Evolutionary conservation across 1,140 invertebrate genomes (phyloP).

Genomic region (Caenorhabditis latens): DNA sequence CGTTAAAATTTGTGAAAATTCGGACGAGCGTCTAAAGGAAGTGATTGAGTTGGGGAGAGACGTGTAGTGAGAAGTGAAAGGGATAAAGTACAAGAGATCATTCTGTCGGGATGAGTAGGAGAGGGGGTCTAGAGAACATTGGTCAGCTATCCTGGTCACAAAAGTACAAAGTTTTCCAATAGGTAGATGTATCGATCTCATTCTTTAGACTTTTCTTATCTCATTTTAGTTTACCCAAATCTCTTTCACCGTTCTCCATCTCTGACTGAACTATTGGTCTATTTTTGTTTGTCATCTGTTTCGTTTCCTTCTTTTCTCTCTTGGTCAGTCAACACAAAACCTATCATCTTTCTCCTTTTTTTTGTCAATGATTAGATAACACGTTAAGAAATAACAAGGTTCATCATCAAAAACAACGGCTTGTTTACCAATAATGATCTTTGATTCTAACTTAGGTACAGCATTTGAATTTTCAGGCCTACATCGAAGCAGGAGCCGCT

Average conservation of each 20-base stretch:
- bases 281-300: conserved; percentile 5
- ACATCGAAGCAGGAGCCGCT: conserved; percentile 79
- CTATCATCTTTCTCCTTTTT: not conserved
- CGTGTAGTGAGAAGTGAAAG: not conserved
- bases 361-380: not conserved
- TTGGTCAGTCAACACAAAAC: conserved; percentile 6
- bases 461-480: conserved; percentile 70
- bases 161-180: too few relatives aligned
- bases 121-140: not conserved
- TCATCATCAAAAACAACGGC: not conserved
- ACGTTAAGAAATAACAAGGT: not conserved
- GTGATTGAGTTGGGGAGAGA: not conserved
- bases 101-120: too few relatives aligned
- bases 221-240: too few relatives aligned
- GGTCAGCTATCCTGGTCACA: not conserved
- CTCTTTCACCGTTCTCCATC: not conserved
- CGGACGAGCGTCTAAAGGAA: conserved; percentile 9
- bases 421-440: conserved; percentile 33
- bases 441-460: not conserved
- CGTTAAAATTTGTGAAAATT: not conserved
- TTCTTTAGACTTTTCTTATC: too few relatives aligned
- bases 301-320: not conserved
- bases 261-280: not conserved
- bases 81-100: not conserved
- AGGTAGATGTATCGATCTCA: too few relatives aligned